These are phyloP conservation scores for Netelia fuscicornis DNA, from an alignment of 2,888 invertebrate genomes.

Conservation along the genomic window DNA sequence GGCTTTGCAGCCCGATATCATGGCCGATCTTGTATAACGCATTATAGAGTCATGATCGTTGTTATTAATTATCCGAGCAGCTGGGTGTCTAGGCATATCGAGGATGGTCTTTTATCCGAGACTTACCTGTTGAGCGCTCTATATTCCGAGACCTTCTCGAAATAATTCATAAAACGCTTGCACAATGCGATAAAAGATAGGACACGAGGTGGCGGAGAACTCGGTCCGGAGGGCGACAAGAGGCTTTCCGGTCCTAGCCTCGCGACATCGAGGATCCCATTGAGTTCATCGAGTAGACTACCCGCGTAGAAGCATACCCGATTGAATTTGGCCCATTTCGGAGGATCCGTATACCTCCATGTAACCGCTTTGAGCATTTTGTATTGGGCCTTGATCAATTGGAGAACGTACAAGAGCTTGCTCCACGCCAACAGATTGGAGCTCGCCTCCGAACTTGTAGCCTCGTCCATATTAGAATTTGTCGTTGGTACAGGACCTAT, in stretches of 20 bases:
- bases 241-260: conserved; percentile 45
- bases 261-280: conserved; percentile 73
- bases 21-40: conserved; percentile 74
- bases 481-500: conserved; percentile 59
- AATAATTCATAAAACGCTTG: conserved; percentile 82
- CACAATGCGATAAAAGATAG: conserved; percentile 74
- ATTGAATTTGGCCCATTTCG: conserved; percentile 72
- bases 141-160: conserved; percentile 82
- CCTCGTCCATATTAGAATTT: background rate
- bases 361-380: conserved; percentile 81
- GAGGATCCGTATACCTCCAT: conserved; percentile 83
- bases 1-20: conserved; percentile 81
- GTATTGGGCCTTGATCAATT: conserved; percentile 78
- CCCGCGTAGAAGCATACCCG: conserved; percentile 81
- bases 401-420: conserved; percentile 75
- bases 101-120: no score
- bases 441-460: conserved; percentile 32
- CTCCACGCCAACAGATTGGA: conserved; percentile 71
- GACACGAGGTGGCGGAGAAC: conserved; percentile 46
- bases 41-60: no score
- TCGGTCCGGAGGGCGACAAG: no score
- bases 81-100: no score
- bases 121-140: conserved; percentile 79
- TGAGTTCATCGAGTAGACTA: conserved; percentile 78
- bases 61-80: no score